phyloP scores from a whole-genome alignment of 1,140 invertebrate genomes.

The Paraescarpia echinospica region DNA sequence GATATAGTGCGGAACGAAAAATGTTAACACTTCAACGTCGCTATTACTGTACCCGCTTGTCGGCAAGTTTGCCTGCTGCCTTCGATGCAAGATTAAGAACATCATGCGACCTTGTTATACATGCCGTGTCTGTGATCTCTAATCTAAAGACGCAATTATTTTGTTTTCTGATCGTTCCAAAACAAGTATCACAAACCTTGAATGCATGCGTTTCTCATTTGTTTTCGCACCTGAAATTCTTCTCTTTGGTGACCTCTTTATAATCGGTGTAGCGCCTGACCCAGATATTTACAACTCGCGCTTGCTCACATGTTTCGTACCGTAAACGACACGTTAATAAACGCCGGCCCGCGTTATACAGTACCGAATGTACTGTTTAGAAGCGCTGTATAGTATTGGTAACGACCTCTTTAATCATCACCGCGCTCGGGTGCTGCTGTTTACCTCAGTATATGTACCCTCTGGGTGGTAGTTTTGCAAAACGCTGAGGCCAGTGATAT shows the following conservation, averaged over 20 bases:
- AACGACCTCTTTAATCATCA: no score
- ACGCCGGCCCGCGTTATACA: background rate
- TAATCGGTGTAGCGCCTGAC: background rate
- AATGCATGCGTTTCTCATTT: background rate
- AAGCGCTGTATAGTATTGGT: no score
- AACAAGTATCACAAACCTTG: background rate
- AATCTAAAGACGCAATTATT: background rate
- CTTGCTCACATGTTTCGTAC: background rate
- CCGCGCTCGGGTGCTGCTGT: no score
- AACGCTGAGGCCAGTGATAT: no score
- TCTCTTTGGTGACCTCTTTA: background rate
- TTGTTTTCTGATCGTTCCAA: background rate
- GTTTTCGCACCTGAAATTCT: background rate
- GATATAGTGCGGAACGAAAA: no score
- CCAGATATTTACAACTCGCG: background rate
- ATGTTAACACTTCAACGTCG: no score
- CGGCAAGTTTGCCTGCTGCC: background rate
- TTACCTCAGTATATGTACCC: no score
- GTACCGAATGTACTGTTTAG: background rate
- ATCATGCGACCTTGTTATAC: background rate
- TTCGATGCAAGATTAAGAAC: background rate
- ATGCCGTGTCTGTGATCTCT: background rate
- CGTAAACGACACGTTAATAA: background rate
- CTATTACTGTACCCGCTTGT: no score
- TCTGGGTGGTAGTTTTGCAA: no score